Evolutionary conservation across 2,797 vertebrate species (phyloP).

Genomic region (Gephyroberyx darwinii): DNA sequence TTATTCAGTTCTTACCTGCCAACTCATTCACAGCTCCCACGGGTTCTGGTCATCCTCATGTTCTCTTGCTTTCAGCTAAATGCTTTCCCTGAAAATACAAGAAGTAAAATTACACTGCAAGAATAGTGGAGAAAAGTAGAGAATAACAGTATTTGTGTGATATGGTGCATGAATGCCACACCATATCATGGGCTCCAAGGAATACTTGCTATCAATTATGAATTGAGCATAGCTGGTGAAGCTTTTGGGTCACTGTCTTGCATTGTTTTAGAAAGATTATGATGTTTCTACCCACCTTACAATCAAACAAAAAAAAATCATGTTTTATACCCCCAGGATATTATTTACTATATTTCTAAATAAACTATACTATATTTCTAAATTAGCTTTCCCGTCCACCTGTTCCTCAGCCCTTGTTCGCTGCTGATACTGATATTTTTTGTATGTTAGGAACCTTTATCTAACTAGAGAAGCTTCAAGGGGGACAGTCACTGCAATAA

Average conservation of each 20-base stretch:
- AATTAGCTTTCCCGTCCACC: slow-evolving; percentile 66
- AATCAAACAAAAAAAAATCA: slow-evolving; percentile 46
- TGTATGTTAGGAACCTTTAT: slow-evolving; percentile 49
- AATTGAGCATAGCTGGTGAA: neutral
- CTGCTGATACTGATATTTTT: slow-evolving; percentile 56
- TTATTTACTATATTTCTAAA: slow-evolving; percentile 59
- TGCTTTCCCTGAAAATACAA: slow-evolving; percentile 66
- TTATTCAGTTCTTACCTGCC: slow-evolving; percentile 74
- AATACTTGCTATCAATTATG: slow-evolving; percentile 48
- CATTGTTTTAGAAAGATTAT: slow-evolving; percentile 51
- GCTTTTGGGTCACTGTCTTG: neutral
- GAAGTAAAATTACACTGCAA: slow-evolving; percentile 31
- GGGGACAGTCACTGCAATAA: slow-evolving; percentile 47
- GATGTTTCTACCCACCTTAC: slow-evolving; percentile 48
- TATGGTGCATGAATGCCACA: slow-evolving; percentile 32
- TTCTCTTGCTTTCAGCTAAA: slow-evolving; percentile 59
- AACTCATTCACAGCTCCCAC: slow-evolving; percentile 71
- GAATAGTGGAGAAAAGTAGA: slow-evolving; percentile 25
- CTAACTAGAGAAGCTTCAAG: slow-evolving; percentile 42
- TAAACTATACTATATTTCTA: slow-evolving; percentile 62
- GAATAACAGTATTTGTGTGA: slow-evolving; percentile 33
- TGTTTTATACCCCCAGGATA: slow-evolving; percentile 54
- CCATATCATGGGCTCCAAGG: slow-evolving; percentile 19
- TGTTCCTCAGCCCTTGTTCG: slow-evolving; percentile 54
- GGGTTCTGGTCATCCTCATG: slow-evolving; percentile 70